Conservation (phyloP, 92 coral and sea anemone species). For the Pocillopora meandrina region DNA sequence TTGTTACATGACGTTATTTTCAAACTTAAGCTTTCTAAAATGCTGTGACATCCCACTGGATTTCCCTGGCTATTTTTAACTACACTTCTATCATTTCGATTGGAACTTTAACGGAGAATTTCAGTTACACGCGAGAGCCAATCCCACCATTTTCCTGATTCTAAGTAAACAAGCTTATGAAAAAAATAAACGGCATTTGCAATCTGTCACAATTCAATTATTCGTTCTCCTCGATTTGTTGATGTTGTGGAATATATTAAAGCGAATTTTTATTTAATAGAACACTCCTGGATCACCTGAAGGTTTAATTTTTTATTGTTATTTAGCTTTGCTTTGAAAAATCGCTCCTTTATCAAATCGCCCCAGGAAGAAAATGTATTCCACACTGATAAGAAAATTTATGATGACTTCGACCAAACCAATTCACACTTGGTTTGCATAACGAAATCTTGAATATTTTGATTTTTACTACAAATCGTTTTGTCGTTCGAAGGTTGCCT, state of each 20-base stretch:
- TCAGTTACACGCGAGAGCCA: too few species aligned
- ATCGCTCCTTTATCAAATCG: background rate
- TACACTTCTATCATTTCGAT: too few species aligned
- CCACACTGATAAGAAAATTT: background rate
- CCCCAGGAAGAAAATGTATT: background rate
- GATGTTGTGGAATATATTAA: background rate
- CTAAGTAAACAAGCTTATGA: too few species aligned
- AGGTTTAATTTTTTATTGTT: background rate
- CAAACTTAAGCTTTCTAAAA: background rate
- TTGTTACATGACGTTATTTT: background rate
- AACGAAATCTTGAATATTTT: background rate
- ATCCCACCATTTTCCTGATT: too few species aligned
- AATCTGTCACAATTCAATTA: background rate
- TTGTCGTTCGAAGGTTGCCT: background rate
- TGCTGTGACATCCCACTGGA: background rate
- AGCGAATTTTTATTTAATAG: background rate
- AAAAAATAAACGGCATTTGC: background rate
- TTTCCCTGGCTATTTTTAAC: background rate
- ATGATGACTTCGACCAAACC: background rate
- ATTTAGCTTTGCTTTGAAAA: background rate
- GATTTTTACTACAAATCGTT: background rate
- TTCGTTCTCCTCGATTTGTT: background rate
- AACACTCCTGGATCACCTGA: background rate
- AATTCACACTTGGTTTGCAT: constrained; percentile 4
- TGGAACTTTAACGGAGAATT: too few species aligned